Base-by-base conservation (phyloP, 2,888 invertebrate species). In the Ellobium chinense region DNA sequence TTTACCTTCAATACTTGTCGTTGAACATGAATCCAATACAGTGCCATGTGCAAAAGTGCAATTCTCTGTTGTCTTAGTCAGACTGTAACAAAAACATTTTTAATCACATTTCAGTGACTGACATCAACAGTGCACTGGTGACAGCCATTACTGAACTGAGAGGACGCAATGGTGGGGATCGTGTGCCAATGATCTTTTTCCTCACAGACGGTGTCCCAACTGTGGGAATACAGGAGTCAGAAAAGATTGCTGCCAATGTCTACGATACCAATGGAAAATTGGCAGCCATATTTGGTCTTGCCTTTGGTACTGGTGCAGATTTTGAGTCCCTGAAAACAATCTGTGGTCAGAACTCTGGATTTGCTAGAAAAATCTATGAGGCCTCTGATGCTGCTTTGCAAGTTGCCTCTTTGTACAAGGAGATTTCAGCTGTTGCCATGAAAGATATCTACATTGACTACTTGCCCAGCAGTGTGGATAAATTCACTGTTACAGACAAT, bases 291-390 rank as follows among this genome's bases (percentile, higher is more conserved):
- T 96, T 95, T 91, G 94, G 95, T 1, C 93, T 96, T 39, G 95
- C 95, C 24, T 96, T 96, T 89, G 96, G 96, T 0, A 94, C 94
- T 81, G 95, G 95, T 78, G 96, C 96, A 0, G 95, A 96, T 91
- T 95, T 95, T 86, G 93, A 94, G 29, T 95, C 96, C 91, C 92
- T 96, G 31, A 95, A 95, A 87, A 95, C 95, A 89, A 89, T 96
- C 65, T 95, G 96, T 0, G 93, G 95, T n/a, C 94, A 95, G 78
- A 96, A 95, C 92, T 94, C 94, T 63, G 96, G 96, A 5, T 95
- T 96, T 92, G 95, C 95, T 87, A 93, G 96, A 5, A 95, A 95
- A 91, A 96, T 96, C 29, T 96, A 96, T 92, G 96, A 95, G 91
- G 95, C 95, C 7, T 94, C 95, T 0, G 96, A 96, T 91, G 95